A percentile compares a stretch with the other conserved stretches of the same genome.
Evolutionary conservation across 1,140 invertebrate genomes (phyloP).

Genomic region (Potamilus streckersoni): DNA sequence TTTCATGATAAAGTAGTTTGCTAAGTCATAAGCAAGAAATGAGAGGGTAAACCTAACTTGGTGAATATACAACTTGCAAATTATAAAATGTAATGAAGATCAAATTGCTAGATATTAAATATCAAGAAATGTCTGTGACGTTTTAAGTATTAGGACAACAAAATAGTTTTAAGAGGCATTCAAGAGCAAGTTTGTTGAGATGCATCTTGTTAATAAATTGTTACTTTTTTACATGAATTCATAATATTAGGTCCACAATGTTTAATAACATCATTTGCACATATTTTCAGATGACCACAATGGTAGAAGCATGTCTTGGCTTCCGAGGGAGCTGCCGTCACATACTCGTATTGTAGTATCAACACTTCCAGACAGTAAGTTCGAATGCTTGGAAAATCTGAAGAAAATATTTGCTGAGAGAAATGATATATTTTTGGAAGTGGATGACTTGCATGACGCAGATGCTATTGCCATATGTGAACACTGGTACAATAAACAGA

Average conservation of each 20-base stretch:
- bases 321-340: slow-evolving; percentile 59
- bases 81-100: too few relatives aligned
- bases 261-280: neutral
- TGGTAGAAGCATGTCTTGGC: slow-evolving; percentile 60
- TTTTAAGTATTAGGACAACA: too few relatives aligned
- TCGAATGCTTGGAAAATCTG: slow-evolving; percentile 47
- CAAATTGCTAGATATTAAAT: too few relatives aligned
- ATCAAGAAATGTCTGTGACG: too few relatives aligned
- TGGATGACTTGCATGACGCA: slow-evolving; percentile 46
- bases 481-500: slow-evolving; percentile 51
- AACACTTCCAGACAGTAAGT: slow-evolving; percentile 60
- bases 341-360: slow-evolving; percentile 78
- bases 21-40: too few relatives aligned
- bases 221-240: neutral
- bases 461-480: slow-evolving; percentile 53
- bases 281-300: slow-evolving; percentile 53
- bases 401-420: slow-evolving; percentile 37
- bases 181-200: neutral
- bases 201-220: neutral
- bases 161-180: too few relatives aligned
- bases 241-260: neutral
- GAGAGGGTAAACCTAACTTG: too few relatives aligned
- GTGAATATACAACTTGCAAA: too few relatives aligned
- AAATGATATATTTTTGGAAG: slow-evolving; percentile 47
- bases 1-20: too few relatives aligned